Percentiles rank a stretch among this genome's conserved stretches.
These are phyloP conservation scores for Aelia acuminata DNA, from an alignment of 2,888 invertebrate species.

Conservation along the genomic window DNA sequence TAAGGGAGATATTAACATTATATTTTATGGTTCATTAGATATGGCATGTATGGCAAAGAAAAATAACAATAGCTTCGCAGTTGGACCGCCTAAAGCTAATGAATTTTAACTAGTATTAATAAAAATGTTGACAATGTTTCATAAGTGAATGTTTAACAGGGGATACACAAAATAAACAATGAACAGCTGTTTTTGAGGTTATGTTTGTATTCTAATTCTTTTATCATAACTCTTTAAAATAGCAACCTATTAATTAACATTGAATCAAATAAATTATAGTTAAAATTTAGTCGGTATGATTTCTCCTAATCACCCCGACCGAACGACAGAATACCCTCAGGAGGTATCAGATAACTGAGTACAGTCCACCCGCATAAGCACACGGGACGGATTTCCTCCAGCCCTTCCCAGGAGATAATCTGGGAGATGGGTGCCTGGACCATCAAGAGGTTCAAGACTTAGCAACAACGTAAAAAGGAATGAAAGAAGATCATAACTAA, in stretches of 20 bases:
- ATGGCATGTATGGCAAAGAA: not conserved
- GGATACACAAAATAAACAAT: not conserved
- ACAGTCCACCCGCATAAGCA: slow-evolving; percentile 23
- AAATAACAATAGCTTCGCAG: not conserved
- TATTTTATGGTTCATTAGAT: not conserved
- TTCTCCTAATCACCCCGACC: not conserved
- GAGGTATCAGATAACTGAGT: not conserved
- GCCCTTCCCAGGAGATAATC: slow-evolving; percentile 2
- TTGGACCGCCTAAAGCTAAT: not conserved
- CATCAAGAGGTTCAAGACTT: not conserved
- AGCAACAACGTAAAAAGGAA: not conserved
- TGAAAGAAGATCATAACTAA: not conserved
- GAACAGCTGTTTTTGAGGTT: not conserved
- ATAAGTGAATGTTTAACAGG: not conserved
- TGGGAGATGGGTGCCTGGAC: not conserved
- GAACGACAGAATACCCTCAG: not conserved
- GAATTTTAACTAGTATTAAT: not conserved
- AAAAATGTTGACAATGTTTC: not conserved
- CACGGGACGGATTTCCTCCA: slow-evolving; percentile 22
- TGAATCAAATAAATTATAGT: not conserved
- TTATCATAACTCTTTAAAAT: too few relatives aligned
- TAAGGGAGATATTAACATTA: not conserved
- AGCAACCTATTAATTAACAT: not conserved
- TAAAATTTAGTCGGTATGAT: not conserved
- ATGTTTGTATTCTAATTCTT: not conserved